Evolutionary conservation across 1,140 invertebrate species (phyloP).

Genomic region (Drusus annulatus): DNA sequence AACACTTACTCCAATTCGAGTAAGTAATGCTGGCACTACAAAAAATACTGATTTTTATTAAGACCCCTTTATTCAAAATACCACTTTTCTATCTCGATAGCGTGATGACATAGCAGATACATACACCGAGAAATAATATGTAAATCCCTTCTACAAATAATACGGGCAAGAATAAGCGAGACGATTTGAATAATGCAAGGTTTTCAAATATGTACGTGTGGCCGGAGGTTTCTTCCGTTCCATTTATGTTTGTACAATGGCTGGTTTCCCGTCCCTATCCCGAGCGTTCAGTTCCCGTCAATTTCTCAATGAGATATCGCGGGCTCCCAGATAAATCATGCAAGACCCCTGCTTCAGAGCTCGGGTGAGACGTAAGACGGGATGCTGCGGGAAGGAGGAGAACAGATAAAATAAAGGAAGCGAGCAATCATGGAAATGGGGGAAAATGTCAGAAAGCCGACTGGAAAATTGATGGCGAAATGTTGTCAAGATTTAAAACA

Average conservation of each 20-base stretch:
- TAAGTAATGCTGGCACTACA: too few species aligned
- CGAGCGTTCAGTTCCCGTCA: slow-evolving; percentile 10
- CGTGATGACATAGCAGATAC: too few species aligned
- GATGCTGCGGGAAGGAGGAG: neutral
- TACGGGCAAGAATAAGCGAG: neutral
- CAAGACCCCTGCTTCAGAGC: neutral
- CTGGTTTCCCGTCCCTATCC: neutral
- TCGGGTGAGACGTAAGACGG: neutral
- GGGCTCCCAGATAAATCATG: slow-evolving; percentile 8
- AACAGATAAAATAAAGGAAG: neutral
- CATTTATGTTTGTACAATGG: slow-evolving; percentile 2
- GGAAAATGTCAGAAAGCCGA: neutral
- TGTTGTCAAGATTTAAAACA: too few species aligned
- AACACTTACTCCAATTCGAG: too few species aligned
- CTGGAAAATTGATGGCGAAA: neutral
- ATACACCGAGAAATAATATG: too few species aligned
- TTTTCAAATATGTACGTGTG: neutral
- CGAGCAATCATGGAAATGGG: slow-evolving; percentile 9
- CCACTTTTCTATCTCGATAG: too few species aligned
- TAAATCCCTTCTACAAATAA: too few species aligned
- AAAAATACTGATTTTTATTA: too few species aligned
- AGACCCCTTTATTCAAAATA: too few species aligned
- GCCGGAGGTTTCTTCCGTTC: neutral
- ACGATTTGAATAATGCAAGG: neutral
- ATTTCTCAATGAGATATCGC: neutral